Evolutionary conservation across 2,113 vertebrate genomes (phyloP).

Genomic region (Clarias macrocephalus): DNA sequence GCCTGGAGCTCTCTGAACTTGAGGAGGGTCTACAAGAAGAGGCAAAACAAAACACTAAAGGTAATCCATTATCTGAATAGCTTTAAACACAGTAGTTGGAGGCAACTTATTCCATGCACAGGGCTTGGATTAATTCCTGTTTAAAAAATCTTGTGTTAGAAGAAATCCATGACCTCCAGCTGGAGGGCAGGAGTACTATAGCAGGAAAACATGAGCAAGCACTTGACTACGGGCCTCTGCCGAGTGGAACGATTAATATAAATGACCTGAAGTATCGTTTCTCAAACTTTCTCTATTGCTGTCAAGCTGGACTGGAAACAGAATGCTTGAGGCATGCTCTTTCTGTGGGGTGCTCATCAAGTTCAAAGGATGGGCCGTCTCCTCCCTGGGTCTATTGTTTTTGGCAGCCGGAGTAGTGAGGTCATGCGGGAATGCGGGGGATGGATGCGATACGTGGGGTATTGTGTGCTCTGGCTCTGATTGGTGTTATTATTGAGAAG

Average conservation of each 20-base stretch:
- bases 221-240: background rate
- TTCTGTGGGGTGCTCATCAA: constrained; percentile 50
- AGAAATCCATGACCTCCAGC: background rate
- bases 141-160: background rate
- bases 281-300: constrained; percentile 17
- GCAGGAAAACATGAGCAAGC: background rate
- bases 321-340: constrained; percentile 6
- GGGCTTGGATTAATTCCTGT: background rate
- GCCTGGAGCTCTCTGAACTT: constrained; percentile 66
- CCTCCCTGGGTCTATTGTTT: constrained; percentile 62
- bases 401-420: constrained; percentile 53
- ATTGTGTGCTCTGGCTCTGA: constrained; percentile 41
- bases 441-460: background rate
- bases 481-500: constrained; percentile 32
- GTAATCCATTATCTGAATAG: constrained; percentile 41
- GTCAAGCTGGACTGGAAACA: constrained; percentile 31
- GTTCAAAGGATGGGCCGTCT: constrained; percentile 63
- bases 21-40: constrained; percentile 65
- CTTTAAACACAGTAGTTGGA: background rate
- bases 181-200: background rate
- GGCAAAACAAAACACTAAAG: constrained; percentile 53
- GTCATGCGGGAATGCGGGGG: constrained; percentile 49
- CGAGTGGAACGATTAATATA: background rate
- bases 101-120: background rate
- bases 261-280: background rate